Percentiles rank a stretch among this genome's conserved stretches.
Evolutionary conservation across 2,888 invertebrate species (phyloP).

Genomic region (Tetragonula carbonaria): DNA sequence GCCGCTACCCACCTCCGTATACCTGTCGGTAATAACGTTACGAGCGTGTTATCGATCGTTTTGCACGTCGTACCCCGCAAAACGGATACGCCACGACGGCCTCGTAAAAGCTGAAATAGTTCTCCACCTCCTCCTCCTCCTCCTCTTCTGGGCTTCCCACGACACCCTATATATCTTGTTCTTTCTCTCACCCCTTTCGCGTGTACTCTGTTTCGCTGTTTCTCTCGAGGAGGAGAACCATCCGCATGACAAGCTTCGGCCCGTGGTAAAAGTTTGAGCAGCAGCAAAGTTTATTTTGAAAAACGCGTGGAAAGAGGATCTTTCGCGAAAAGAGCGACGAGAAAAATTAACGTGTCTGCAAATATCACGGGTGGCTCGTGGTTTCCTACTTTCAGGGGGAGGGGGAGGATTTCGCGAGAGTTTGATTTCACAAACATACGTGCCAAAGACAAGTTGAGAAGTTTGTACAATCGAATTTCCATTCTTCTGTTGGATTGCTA

Average conservation of each 20-base stretch:
- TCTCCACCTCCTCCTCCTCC: conserved; percentile 39
- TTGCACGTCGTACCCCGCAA: conserved; percentile 76
- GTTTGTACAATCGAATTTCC: neutral
- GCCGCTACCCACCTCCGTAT: conserved; percentile 71
- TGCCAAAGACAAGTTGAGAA: neutral
- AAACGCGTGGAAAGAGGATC: neutral
- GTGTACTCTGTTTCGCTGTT: neutral
- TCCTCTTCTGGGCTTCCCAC: conserved; percentile 7
- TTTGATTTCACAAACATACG: neutral
- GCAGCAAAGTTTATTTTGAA: neutral
- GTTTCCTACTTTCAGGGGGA: neutral
- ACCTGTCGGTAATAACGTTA: conserved; percentile 79
- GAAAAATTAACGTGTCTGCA: neutral
- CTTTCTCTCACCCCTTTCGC: neutral
- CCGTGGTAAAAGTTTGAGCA: neutral
- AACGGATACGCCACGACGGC: conserved; percentile 75
- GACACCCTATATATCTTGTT: neutral
- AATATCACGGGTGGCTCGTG: neutral
- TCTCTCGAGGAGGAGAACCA: neutral
- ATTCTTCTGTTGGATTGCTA: neutral
- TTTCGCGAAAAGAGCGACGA: neutral
- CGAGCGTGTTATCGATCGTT: conserved; percentile 80
- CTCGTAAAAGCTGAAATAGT: conserved; percentile 72
- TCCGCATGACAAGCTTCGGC: too few species aligned
- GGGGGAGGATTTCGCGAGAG: neutral